phyloP scores from a whole-genome alignment of 2,797 vertebrate species.

The Bucorvus abyssinicus region DNA sequence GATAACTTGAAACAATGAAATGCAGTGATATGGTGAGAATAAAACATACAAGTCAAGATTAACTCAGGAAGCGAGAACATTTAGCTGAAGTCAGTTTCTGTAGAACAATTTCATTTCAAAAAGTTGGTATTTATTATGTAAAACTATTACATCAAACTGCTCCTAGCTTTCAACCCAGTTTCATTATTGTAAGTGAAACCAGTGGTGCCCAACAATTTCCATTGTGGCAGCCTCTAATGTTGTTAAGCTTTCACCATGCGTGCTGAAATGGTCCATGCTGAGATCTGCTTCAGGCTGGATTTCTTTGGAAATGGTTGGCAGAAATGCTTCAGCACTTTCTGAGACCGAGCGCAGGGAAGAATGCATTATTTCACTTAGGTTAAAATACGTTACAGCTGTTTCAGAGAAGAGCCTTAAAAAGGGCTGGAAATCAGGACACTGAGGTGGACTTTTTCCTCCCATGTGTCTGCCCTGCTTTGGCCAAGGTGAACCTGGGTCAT shows the following conservation, averaged over 20 bases:
- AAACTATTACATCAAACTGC: slow-evolving; percentile 26
- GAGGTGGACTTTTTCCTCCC: neutral
- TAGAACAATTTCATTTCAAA: neutral
- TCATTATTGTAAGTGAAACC: slow-evolving; percentile 57
- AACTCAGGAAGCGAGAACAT: slow-evolving; percentile 14
- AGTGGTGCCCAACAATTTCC: slow-evolving; percentile 33
- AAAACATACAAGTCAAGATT: slow-evolving; percentile 1
- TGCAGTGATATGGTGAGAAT: neutral
- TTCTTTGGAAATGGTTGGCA: neutral
- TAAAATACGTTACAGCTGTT: neutral
- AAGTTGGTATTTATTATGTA: neutral
- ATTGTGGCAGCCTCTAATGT: slow-evolving; percentile 19
- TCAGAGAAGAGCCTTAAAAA: neutral
- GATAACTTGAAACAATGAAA: slow-evolving; percentile 23
- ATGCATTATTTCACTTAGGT: neutral
- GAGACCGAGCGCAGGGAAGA: neutral
- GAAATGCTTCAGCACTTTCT: neutral
- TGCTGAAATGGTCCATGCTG: slow-evolving; percentile 9
- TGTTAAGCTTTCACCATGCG: neutral
- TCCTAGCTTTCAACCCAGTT: slow-evolving; percentile 41
- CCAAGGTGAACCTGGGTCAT: neutral
- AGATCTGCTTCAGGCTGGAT: slow-evolving; percentile 20
- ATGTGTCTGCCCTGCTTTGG: neutral
- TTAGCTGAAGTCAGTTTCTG: neutral
- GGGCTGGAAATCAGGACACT: neutral